Evolutionary conservation across 2,888 invertebrate species (phyloP).

Genomic region (Laspeyria flexula): DNA sequence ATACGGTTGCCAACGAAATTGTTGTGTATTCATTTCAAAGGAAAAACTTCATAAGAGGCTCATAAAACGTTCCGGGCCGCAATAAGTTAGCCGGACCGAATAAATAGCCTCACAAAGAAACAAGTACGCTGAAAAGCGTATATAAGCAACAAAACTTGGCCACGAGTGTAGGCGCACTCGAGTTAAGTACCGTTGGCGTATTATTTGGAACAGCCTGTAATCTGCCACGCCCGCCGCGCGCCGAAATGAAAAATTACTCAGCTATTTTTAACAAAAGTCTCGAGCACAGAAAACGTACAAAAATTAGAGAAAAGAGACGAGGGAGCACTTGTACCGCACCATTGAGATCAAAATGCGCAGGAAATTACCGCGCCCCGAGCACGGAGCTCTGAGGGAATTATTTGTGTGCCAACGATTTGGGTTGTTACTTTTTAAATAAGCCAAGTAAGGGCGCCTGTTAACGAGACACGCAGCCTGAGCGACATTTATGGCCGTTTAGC

Average conservation of each 20-base stretch:
- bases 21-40: constrained; percentile 64
- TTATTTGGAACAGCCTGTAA: constrained; percentile 83
- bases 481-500: constrained; percentile 55
- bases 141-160: constrained; percentile 72
- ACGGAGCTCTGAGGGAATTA: constrained; percentile 70
- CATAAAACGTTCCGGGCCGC: constrained; percentile 64
- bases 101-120: constrained; percentile 68
- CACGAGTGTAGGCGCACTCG: constrained; percentile 70
- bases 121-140: constrained; percentile 68
- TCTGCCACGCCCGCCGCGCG: constrained; percentile 83
- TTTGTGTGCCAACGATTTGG: constrained; percentile 81
- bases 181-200: constrained; percentile 78
- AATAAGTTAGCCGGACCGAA: constrained; percentile 64
- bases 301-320: constrained; percentile 84
- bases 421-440: constrained; percentile 81
- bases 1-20: constrained; percentile 56
- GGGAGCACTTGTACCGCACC: constrained; percentile 84
- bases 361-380: constrained; percentile 81
- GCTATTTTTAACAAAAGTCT: constrained; percentile 83
- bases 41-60: constrained; percentile 69
- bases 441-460: constrained; percentile 75
- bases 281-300: constrained; percentile 84
- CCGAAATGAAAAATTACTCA: constrained; percentile 84
- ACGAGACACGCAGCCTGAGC: constrained; percentile 63
- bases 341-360: constrained; percentile 85